A percentile compares a stretch with the other conserved stretches of the same genome.
Conservation (phyloP, 2,888 invertebrate genomes). For the Physocephala rufipes region DNA sequence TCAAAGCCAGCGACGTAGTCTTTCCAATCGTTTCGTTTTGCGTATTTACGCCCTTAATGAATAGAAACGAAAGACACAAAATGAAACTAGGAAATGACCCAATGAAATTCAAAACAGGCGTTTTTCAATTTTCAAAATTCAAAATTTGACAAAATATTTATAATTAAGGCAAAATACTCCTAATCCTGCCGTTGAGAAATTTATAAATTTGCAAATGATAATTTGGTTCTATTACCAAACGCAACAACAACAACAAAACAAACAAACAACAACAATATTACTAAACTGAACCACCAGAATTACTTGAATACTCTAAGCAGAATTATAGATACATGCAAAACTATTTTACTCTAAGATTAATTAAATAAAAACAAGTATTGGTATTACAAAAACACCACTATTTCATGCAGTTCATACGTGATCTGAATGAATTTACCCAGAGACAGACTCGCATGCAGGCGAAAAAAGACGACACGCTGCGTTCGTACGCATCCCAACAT, state of each 20-base stretch:
- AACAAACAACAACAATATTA: slow-evolving; percentile 24
- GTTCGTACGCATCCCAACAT: slow-evolving; percentile 17
- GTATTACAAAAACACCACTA: slow-evolving; percentile 8
- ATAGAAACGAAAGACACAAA: too few relatives aligned
- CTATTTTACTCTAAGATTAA: slow-evolving; percentile 19
- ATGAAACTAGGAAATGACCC: too few relatives aligned
- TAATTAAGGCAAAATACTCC: slow-evolving; percentile 44
- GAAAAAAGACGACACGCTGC: background rate
- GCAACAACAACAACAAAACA: slow-evolving; percentile 21
- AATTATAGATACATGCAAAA: slow-evolving; percentile 15
- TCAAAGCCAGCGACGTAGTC: too few relatives aligned
- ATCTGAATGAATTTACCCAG: slow-evolving; percentile 32
- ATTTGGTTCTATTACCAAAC: slow-evolving; percentile 9
- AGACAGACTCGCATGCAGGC: background rate
- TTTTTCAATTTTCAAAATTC: too few relatives aligned
- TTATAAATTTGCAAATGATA: slow-evolving; percentile 41
- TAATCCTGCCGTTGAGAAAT: slow-evolving; percentile 58
- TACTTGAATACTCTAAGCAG: slow-evolving; percentile 28
- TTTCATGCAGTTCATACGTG: background rate
- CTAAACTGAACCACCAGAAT: slow-evolving; percentile 35
- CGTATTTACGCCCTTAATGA: too few relatives aligned
- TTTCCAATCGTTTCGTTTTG: too few relatives aligned
- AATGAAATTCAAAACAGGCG: background rate
- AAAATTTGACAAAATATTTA: background rate
- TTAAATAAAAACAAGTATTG: slow-evolving; percentile 13